A percentile compares a stretch with the other conserved stretches of the same genome.
Conservation (phyloP, 2,113 vertebrate species). For the Mesitornis unicolor region DNA sequence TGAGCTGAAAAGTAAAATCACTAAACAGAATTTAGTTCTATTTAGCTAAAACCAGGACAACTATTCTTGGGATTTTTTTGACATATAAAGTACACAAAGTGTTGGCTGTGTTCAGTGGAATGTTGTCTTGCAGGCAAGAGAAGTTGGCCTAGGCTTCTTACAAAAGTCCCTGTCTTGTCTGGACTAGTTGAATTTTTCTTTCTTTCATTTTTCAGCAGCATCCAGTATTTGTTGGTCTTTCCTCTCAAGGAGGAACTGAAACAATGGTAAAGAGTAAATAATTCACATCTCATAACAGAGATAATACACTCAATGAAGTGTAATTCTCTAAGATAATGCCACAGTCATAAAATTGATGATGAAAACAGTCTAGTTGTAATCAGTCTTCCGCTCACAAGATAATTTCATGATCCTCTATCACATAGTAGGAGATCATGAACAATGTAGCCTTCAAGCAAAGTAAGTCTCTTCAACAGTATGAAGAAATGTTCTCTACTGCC, state of each 20-base stretch:
- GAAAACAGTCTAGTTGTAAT: not conserved
- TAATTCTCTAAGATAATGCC: not conserved
- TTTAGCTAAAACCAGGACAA: no score
- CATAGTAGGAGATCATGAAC: not conserved
- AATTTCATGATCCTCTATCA: not conserved
- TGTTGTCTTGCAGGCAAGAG: not conserved
- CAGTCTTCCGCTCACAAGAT: not conserved
- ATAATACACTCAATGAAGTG: not conserved
- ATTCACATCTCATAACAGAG: not conserved
- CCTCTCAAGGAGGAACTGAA: not conserved
- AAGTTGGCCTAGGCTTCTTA: not conserved
- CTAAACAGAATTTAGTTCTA: no score
- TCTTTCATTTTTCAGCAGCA: not conserved
- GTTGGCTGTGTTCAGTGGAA: not conserved
- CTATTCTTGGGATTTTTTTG: not conserved
- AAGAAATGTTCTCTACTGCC: not conserved
- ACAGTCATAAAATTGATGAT: not conserved
- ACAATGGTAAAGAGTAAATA: not conserved
- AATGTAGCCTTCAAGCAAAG: not conserved
- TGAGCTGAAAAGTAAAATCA: no score
- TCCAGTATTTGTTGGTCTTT: not conserved
- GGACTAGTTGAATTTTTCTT: not conserved
- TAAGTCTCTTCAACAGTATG: not conserved
- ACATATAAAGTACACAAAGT: not conserved
- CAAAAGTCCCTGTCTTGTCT: not conserved